A percentile compares a stretch with the other conserved stretches of the same genome.
Conservation (phyloP, 64 coral and sea anemone species). For the Dendrophyllia cribrosa region DNA sequence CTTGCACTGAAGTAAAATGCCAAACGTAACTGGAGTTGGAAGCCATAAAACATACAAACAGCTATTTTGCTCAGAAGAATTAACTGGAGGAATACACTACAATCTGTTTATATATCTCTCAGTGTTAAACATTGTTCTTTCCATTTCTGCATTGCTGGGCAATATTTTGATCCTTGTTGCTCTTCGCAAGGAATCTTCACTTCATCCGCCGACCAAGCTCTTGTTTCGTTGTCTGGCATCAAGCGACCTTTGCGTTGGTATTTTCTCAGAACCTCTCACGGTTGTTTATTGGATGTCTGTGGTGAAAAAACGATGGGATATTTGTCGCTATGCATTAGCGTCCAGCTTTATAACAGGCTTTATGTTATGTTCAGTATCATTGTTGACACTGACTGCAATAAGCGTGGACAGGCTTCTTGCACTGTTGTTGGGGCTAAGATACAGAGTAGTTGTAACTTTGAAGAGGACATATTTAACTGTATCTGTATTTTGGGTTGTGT, state of each 20-base stretch:
- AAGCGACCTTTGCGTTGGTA: constrained; percentile 12
- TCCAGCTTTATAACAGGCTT: neutral
- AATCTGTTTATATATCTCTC: neutral
- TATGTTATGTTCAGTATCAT: neutral
- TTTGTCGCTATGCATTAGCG: neutral
- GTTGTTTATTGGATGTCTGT: neutral
- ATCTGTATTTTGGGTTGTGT: neutral
- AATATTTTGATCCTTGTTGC: constrained; percentile 14
- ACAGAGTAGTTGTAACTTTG: neutral
- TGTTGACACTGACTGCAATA: constrained; percentile 4
- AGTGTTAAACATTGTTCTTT: constrained; percentile 2
- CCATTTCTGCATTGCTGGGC: neutral
- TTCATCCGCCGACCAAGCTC: constrained; percentile 10
- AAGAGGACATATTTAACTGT: neutral
- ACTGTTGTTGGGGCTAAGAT: neutral
- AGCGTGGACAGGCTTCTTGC: constrained; percentile 13
- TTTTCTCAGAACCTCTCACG: neutral
- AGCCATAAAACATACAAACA: neutral
- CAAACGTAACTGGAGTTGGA: neutral
- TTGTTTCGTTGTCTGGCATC: neutral
- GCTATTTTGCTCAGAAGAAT: neutral
- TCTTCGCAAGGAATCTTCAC: neutral
- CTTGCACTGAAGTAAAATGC: neutral
- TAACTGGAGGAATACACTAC: neutral
- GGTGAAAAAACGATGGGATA: no score